Evolutionary conservation across 2,797 vertebrate genomes (phyloP), one percentile per base, ranked within the genome.

Genomic region (Acanthurus leucopareius): DNA sequence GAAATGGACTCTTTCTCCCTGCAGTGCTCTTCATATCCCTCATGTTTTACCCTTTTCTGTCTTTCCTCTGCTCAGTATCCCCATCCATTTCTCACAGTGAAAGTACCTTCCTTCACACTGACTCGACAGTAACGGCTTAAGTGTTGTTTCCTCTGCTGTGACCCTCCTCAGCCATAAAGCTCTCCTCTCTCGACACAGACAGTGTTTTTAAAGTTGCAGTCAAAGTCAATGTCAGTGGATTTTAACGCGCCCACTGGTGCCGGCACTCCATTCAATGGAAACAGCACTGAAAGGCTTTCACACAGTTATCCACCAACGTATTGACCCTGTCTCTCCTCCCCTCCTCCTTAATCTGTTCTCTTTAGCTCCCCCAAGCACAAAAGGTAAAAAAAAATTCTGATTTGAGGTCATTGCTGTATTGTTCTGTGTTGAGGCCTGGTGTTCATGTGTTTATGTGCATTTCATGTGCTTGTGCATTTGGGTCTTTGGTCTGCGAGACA

Each of bases 351-450:
- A 87, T 75, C 90, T 94, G 86, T 84, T 94, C 94, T 88, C 80
- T 89, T 81, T 96, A 99, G 98, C 98, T 99, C 92, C 98, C 97
- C 93, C 98, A 99, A 97, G 97, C 98, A 90, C 97, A 99, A 95
- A 97, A 99, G 97, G 98, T 99, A 99, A 99, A 95, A 86, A 95
- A 86, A 98, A 94, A 85, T 25, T 94, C 93, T 92, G 82, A 77
- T 92, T 93, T 74, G 73, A 92, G 89, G 82, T 86, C 84, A 74
- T 87, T 52, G 60, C 54, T 75, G 84, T 88, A 20, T 88, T 83
- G 89, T 90, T 75, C 79, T 91, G 81, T 93, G 87, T 84, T 80
- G 66, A 85, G 84, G 69, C 61, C 84, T 88, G 82, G 71, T 92
- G n/a, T n/a, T n/a, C n/a, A 35, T 35, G 74, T 92, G 83, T 90